Conservation (phyloP, 37 sponge, comb jelly and placozoan genomes). For the Eunapius fragilis region DNA sequence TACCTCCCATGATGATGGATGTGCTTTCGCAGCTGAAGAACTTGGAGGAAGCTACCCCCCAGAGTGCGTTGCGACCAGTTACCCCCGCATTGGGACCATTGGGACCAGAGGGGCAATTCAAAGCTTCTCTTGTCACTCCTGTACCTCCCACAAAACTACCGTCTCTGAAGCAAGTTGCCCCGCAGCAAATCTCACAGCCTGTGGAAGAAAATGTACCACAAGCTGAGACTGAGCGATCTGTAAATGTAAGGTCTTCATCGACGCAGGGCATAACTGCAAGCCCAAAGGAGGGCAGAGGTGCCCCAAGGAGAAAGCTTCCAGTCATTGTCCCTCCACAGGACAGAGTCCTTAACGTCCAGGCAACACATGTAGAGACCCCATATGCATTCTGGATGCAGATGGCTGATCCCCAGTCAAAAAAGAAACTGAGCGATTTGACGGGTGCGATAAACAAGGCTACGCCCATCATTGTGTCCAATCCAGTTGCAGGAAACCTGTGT, state of each 20-base stretch:
- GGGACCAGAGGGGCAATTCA: neutral
- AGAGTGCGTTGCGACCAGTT: neutral
- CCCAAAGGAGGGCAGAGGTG: neutral
- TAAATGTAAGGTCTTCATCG: no score
- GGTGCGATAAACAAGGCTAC: neutral
- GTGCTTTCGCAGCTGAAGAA: neutral
- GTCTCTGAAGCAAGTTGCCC: neutral
- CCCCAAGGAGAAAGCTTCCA: neutral
- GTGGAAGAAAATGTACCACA: neutral
- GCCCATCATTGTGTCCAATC: neutral
- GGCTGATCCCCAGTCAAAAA: neutral
- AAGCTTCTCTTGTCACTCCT: neutral
- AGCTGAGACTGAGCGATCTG: neutral
- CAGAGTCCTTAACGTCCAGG: conserved; percentile 10
- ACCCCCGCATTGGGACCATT: no score
- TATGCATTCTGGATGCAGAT: conserved; percentile 23
- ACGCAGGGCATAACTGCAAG: no score
- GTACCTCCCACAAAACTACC: neutral
- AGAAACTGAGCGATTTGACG: neutral
- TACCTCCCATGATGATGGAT: neutral
- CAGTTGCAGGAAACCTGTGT: conserved; percentile 33
- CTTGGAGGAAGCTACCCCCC: no score
- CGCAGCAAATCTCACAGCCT: no score
- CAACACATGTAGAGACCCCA: conserved; percentile 30
- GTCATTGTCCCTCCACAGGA: neutral